Percentiles rank a stretch among this genome's conserved stretches.
These are phyloP conservation scores for Meloe dianella DNA, from an alignment of 2,888 invertebrate species.

Conservation along the genomic window DNA sequence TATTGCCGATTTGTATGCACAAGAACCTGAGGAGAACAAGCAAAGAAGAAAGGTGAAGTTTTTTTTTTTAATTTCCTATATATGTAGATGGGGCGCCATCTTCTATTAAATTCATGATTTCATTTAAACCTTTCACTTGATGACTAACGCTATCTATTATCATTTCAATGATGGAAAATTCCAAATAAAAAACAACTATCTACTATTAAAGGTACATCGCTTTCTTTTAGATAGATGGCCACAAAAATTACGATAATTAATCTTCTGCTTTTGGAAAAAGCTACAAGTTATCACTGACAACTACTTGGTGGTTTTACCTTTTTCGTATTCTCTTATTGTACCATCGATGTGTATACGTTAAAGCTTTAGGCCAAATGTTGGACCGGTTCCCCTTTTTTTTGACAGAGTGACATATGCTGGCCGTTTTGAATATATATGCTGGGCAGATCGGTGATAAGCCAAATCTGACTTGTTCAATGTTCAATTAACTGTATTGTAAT, in stretches of 20 bases:
- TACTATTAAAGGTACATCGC: neutral
- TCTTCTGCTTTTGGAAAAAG: neutral
- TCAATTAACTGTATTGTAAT: conserved; percentile 4
- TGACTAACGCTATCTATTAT: conserved; percentile 1
- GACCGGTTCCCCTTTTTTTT: conserved; percentile 2
- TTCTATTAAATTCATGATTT: neutral
- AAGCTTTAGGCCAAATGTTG: neutral
- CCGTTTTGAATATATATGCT: neutral
- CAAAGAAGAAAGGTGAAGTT: conserved; percentile 67
- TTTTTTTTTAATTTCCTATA: neutral
- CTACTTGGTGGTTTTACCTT: conserved; percentile 1
- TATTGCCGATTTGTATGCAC: conserved; percentile 77
- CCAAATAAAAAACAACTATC: neutral
- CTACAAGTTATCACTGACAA: conserved; percentile 1
- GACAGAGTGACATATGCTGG: conserved; percentile 1
- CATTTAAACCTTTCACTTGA: neutral
- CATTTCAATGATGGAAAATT: neutral
- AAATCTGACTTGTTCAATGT: neutral
- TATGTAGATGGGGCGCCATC: conserved; percentile 11
- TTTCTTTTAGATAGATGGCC: neutral
- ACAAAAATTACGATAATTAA: neutral
- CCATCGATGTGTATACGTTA: neutral
- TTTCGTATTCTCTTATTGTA: neutral
- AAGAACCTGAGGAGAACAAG: conserved; percentile 51
- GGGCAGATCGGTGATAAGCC: neutral